These are phyloP conservation scores for Eupeodes latifasciatus DNA, from an alignment of 2,888 invertebrate genomes.

Conservation along the genomic window DNA sequence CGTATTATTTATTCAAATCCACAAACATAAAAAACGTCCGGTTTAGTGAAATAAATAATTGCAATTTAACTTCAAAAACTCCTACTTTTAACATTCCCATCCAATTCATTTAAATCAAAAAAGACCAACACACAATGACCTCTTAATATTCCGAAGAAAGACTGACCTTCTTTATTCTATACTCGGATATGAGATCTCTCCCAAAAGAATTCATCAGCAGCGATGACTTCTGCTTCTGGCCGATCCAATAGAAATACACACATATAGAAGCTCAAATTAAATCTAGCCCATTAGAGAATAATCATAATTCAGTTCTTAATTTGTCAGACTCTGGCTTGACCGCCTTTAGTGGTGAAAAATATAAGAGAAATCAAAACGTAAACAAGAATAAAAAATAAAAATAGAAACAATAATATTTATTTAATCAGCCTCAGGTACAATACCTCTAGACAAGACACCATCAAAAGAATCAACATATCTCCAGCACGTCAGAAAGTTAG, in stretches of 20 bases:
- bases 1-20: constrained; percentile 3
- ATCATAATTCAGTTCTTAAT: constrained; percentile 62
- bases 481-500: constrained; percentile 6
- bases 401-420: constrained; percentile 30
- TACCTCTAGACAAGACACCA: not conserved
- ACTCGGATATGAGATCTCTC: constrained; percentile 10
- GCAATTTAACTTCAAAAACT: constrained; percentile 21
- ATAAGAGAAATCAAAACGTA: constrained; percentile 48
- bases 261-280: constrained; percentile 3
- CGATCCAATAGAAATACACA: not conserved
- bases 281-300: constrained; percentile 41
- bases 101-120: not conserved
- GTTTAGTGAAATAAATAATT: constrained; percentile 25
- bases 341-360: constrained; percentile 58
- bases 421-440: constrained; percentile 25
- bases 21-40: not conserved
- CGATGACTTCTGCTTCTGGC: not conserved
- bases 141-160: constrained; percentile 42
- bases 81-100: constrained; percentile 17
- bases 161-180: constrained; percentile 28
- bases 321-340: constrained; percentile 26
- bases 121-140: constrained; percentile 54
- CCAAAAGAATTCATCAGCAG: not conserved
- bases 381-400: constrained; percentile 46
- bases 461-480: no score